Conservation (phyloP, 2,113 vertebrate genomes). For the Opisthocomus hoazin region DNA sequence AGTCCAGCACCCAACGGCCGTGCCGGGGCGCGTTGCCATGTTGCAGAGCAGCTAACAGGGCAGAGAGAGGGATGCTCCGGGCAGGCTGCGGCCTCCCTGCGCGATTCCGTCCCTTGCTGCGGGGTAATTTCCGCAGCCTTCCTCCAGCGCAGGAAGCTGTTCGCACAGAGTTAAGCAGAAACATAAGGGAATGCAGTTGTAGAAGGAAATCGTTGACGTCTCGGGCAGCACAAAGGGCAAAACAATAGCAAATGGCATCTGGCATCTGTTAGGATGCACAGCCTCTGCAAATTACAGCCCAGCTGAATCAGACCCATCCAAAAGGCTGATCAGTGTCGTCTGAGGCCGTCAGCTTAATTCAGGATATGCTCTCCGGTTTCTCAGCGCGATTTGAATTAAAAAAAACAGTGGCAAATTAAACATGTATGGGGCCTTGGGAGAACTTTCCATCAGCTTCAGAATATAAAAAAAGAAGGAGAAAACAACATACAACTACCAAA, state of each 20-base stretch:
- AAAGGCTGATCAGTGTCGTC: not conserved
- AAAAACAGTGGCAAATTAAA: not conserved
- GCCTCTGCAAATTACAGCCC: not conserved
- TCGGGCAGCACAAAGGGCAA: not conserved
- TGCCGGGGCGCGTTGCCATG: accelerated
- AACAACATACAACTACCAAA: not conserved
- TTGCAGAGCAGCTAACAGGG: accelerated
- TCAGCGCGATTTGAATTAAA: not conserved
- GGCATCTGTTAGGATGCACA: not conserved
- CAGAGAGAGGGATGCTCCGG: not conserved
- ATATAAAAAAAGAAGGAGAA: not conserved
- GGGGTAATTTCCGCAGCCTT: not conserved
- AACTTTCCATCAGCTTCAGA: not conserved
- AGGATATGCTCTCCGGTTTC: not conserved
- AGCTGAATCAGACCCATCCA: not conserved
- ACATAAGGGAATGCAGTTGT: not conserved
- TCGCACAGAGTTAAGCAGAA: not conserved
- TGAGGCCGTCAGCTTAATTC: not conserved
- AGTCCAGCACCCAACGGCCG: not conserved
- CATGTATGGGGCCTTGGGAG: not conserved
- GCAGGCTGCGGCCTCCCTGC: too few species aligned
- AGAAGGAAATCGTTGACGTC: not conserved
- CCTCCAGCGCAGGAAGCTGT: not conserved
- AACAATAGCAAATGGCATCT: not conserved
- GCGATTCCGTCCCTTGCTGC: not conserved